A percentile compares a stretch with the other conserved stretches of the same genome.
Evolutionary conservation across 2,113 vertebrate genomes (phyloP).

Genomic region (Chionomys nivalis): DNA sequence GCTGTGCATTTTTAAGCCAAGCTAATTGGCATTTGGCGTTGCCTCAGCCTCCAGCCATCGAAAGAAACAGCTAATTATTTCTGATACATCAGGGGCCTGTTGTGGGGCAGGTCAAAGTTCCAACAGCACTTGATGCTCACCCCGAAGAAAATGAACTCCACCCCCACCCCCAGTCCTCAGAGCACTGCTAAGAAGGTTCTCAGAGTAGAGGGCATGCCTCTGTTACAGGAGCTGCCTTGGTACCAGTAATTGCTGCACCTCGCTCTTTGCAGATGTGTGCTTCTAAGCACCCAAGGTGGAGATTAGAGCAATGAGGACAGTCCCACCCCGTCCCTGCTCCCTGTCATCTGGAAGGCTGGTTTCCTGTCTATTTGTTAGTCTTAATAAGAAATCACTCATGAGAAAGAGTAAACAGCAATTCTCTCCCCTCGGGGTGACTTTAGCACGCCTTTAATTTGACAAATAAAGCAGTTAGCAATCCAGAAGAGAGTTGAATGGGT

Average conservation of each 20-base stretch:
- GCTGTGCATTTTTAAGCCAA: not conserved
- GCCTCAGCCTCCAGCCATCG: not conserved
- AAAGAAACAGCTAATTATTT: slow-evolving; percentile 33
- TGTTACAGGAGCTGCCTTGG: slow-evolving; percentile 5
- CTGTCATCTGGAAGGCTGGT: not conserved
- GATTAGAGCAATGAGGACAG: not conserved
- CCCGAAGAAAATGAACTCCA: not conserved
- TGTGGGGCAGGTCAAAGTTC: not conserved
- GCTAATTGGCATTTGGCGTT: slow-evolving; percentile 11
- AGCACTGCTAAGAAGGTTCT: not conserved
- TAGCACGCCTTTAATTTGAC: slow-evolving; percentile 31
- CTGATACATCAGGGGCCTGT: not conserved
- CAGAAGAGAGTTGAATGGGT: not conserved
- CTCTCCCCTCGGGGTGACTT: slow-evolving; percentile 19
- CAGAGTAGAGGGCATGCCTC: not conserved
- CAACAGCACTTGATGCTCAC: not conserved
- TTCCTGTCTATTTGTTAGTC: slow-evolving; percentile 31
- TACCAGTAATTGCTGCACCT: not conserved
- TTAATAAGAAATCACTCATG: slow-evolving; percentile 53
- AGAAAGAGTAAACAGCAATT: slow-evolving; percentile 21
- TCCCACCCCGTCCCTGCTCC: not conserved
- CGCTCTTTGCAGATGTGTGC: not conserved
- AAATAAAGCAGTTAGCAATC: slow-evolving; percentile 33
- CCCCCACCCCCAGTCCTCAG: not conserved
- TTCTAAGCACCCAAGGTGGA: not conserved